Evolutionary conservation across 2,888 invertebrate genomes (phyloP).

Genomic region (Drosophila demipolita): DNA sequence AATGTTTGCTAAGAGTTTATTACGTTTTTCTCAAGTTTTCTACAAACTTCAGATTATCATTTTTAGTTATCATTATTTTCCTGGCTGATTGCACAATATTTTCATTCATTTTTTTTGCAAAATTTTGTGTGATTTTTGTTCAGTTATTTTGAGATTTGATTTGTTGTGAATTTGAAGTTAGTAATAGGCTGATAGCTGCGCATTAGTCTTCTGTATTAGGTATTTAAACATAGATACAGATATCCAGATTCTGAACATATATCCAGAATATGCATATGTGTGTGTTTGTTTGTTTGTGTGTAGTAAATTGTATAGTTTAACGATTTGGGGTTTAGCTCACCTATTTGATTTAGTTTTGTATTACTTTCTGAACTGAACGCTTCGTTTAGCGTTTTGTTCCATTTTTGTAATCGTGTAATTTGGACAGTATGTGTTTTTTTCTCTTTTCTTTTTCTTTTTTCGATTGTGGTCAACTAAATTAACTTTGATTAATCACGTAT

Average conservation of each 20-base stretch:
- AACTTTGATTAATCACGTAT: slow-evolving; percentile 66
- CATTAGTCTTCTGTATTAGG: slow-evolving; percentile 75
- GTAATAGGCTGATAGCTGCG: slow-evolving; percentile 64
- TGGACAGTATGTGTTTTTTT: slow-evolving; percentile 19
- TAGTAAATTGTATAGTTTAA: slow-evolving; percentile 60
- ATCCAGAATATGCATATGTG: slow-evolving; percentile 20
- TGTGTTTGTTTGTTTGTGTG: slow-evolving; percentile 32
- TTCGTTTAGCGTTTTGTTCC: slow-evolving; percentile 40
- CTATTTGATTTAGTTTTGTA: slow-evolving; percentile 77
- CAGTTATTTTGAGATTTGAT: slow-evolving; percentile 8
- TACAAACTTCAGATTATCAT: background rate
- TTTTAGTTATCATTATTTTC: background rate
- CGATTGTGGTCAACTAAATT: slow-evolving; percentile 74
- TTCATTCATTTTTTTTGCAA: slow-evolving; percentile 2
- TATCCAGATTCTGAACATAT: slow-evolving; percentile 1
- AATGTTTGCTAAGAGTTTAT: background rate
- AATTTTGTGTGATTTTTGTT: background rate
- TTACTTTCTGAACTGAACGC: slow-evolving; percentile 63
- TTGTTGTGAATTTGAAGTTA: slow-evolving; percentile 54
- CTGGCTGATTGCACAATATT: slow-evolving; percentile 40
- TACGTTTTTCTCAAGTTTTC: background rate
- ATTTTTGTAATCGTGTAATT: slow-evolving; percentile 42
- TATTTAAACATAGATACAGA: slow-evolving; percentile 37
- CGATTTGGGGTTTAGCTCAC: slow-evolving; percentile 85
- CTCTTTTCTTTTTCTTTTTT: slow-evolving; percentile 29